Conservation (phyloP, 2,888 invertebrate species). For the Thereva unica region DNA sequence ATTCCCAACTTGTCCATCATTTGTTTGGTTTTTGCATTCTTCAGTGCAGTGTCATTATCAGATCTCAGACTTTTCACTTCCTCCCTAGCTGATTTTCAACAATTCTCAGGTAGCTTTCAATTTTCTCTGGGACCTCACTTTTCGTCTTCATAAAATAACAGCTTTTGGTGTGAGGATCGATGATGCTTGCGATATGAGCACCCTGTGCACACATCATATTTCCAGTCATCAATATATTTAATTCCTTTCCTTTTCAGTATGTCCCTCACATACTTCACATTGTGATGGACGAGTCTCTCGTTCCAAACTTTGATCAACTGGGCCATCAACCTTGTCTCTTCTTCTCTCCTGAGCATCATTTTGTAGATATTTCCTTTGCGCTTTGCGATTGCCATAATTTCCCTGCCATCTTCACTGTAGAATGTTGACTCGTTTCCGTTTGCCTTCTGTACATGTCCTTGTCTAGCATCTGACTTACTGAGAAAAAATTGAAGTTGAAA, state of each 20-base stretch:
- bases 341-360: conserved; percentile 7
- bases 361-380: not conserved
- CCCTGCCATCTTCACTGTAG: conserved; percentile 6
- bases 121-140: not conserved
- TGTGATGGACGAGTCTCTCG: conserved; percentile 11
- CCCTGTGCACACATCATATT: conserved; percentile 6
- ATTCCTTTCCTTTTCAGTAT: conserved; percentile 2
- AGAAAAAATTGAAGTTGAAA: too few species aligned
- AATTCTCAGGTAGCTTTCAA: too few species aligned
- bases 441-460: too few species aligned
- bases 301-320: not conserved
- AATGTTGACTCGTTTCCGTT: conserved; percentile 11
- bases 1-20: not conserved
- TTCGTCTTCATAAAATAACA: conserved; percentile 1
- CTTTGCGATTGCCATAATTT: not conserved
- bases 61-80: too few species aligned
- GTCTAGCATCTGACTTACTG: too few species aligned
- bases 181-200: not conserved
- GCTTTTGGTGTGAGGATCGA: not conserved
- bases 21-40: too few species aligned
- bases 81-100: too few species aligned
- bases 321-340: not conserved
- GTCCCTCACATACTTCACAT: too few species aligned
- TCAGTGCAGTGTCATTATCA: too few species aligned
- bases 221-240: conserved; percentile 5